Base-by-base conservation (phyloP, 2,888 invertebrate genomes). In the Lydus trimaculatus region DNA sequence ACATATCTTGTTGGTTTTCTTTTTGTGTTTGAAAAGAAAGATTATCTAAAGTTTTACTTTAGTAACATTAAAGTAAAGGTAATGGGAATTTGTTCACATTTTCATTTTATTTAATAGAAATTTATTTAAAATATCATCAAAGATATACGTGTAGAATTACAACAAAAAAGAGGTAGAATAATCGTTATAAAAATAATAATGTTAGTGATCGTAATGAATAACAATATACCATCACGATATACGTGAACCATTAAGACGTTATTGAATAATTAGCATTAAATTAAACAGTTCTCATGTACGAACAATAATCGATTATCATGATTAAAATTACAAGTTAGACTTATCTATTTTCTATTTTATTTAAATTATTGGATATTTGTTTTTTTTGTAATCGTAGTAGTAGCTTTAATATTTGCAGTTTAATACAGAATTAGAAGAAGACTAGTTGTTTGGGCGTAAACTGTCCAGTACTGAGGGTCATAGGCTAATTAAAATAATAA, bases 11-110 rank as follows among this genome's bases (percentile, higher is more conserved):
- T 7, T 6, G 1, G 2, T 33, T 33, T 33, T 33, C 8, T 3
- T 33, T 33, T 33, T 11, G 3, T 33, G 3, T 33, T 33, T 7
- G 7, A 5, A 1, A 5, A 7, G 3, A 33, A 33, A 33, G n/a
- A 43, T n/a, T 52, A 13, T 52, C 11, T 23, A 25, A 52, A 13
- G n/a, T 43, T 43, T 8, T 1, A 52, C 23, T 52, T 23, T 13
- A 11, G n/a, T 20, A 9, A 17, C n/a, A 48, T 13, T 25, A 52
- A 52, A 52, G 52, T 25, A 52, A 52, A 52, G 52, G 52, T 52
- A 52, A 52, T 52, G 52, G 25, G 52, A 52, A 52, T 23, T 52
- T 52, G 52, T 52, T 52, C 23, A 52, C 23, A 52, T 25, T 52
- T 43, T 43, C 15, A 36, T 36, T 36, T 36, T 36, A 36, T 33